Base-by-base conservation (phyloP, 2,797 vertebrate genomes). In the Myripristis murdjan region DNA sequence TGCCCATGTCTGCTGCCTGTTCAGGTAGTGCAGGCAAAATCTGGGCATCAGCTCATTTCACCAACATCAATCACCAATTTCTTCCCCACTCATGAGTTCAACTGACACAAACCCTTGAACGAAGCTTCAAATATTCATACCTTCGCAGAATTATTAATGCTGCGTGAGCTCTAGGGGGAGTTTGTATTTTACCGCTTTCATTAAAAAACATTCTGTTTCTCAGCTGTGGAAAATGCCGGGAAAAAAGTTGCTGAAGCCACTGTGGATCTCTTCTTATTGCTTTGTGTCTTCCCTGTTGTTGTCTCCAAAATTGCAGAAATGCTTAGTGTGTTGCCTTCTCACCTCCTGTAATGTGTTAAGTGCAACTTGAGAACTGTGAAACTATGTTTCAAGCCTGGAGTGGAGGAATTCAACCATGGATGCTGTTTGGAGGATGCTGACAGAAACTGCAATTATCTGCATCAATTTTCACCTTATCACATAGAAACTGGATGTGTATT, bases 41-140 rank as follows among this genome's bases (percentile, higher is more conserved):
- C 26, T 58, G 18, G 6, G 52, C 64, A 56, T 79, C 65, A 15
- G 23, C 73, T 81, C 6, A 64, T 59, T 83, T 64, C 37, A 64
- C 54, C 58, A 51, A 22, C 51, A 68, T 67, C 46, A 70, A 18
- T 58, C 44, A 35, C 23, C 74, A 11, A 54, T 60, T 65, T 72
- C 16, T 62, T 56, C 9, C 15, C 33, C 51, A 9, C 33, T 76
- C 53, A 47, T 55, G 55, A 20, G 24, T 63, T 64, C 39, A 35
- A 52, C 35, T 69, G 56, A 71, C 64, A 39, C 48, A 61, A 48
- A 57, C 62, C 24, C 60, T 37, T 67, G 73, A 77, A 65, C 64
- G 65, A 61, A 71, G 33, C 66, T 62, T 87, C 11, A 82, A 69
- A 79, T 87, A 86, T 86, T 90, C 51, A 84, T 72, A 35, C 39